Percentiles rank a stretch among this genome's conserved stretches.
Conservation (phyloP, 2,888 invertebrate species). For the Nematopogon swammerdamellus region DNA sequence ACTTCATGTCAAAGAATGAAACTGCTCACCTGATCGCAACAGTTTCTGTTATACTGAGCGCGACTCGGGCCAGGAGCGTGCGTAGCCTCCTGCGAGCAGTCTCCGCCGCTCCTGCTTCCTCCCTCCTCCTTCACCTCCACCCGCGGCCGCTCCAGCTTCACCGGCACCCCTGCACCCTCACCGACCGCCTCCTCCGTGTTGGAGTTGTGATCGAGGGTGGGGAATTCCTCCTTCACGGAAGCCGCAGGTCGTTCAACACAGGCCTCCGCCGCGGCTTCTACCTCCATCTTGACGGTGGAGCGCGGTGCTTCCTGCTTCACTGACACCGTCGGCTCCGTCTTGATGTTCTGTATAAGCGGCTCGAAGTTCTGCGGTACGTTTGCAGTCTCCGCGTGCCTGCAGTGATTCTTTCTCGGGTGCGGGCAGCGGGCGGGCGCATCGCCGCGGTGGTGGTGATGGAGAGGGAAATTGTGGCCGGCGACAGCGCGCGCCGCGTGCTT, state of each 20-base stretch:
- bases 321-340: slow-evolving; percentile 18
- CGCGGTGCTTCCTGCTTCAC: slow-evolving; percentile 25
- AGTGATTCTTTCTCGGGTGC: no score
- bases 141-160: background rate
- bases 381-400: no score
- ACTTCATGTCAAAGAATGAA: background rate
- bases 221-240: background rate
- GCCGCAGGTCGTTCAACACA: no score
- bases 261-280: slow-evolving; percentile 19
- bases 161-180: background rate
- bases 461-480: slow-evolving; percentile 21
- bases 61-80: background rate
- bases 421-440: no score
- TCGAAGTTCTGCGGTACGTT: background rate
- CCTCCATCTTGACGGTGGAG: background rate
- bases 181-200: background rate
- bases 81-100: background rate
- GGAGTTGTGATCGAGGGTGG: background rate
- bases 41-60: background rate
- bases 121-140: background rate
- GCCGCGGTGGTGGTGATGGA: slow-evolving; percentile 12
- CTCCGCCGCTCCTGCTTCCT: background rate
- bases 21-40: background rate
- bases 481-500: slow-evolving; percentile 10
- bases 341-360: slow-evolving; percentile 6